These are phyloP conservation scores for Dastarcus helophoroides DNA, from an alignment of 2,888 invertebrate species.

Conservation along the genomic window DNA sequence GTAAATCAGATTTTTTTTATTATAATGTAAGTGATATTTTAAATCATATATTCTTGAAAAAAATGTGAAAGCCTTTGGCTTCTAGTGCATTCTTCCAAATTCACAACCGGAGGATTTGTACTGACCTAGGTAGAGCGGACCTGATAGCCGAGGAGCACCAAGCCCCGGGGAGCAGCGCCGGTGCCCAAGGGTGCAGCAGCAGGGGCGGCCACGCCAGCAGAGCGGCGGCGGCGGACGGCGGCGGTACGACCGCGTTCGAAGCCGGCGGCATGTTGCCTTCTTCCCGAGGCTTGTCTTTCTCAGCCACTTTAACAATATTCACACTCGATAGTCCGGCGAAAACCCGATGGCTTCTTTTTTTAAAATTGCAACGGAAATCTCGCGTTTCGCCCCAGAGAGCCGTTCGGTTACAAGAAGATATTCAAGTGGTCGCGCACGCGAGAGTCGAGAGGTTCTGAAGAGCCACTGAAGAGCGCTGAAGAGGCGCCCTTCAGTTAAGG, in stretches of 20 bases:
- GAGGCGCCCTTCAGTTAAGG: constrained; percentile 36
- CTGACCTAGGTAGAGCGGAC: constrained; percentile 65
- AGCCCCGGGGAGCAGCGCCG: constrained; percentile 55
- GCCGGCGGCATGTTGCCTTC: constrained; percentile 22
- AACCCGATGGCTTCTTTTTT: constrained; percentile 2
- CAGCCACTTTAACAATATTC: constrained; percentile 31
- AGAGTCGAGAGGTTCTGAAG: constrained; percentile 35
- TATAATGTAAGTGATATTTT: too few relatives aligned
- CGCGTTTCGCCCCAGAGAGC: background rate
- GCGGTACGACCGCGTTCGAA: constrained; percentile 15
- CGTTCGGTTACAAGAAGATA: background rate
- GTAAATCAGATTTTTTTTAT: too few relatives aligned
- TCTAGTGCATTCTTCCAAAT: too few relatives aligned
- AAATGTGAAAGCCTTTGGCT: too few relatives aligned
- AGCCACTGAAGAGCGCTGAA: constrained; percentile 36
- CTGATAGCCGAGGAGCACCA: constrained; percentile 55
- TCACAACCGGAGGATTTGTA: too few relatives aligned
- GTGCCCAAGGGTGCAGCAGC: constrained; percentile 63
- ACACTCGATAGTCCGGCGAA: constrained; percentile 6
- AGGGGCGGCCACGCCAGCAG: constrained; percentile 66
- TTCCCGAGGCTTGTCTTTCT: constrained; percentile 25
- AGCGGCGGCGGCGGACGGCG: constrained; percentile 37
- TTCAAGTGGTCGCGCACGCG: constrained; percentile 35
- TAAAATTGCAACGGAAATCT: constrained; percentile 1
- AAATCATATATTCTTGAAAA: too few relatives aligned